phyloP scores from a whole-genome alignment of 2,113 vertebrate genomes.

The Alexandromys fortis region DNA sequence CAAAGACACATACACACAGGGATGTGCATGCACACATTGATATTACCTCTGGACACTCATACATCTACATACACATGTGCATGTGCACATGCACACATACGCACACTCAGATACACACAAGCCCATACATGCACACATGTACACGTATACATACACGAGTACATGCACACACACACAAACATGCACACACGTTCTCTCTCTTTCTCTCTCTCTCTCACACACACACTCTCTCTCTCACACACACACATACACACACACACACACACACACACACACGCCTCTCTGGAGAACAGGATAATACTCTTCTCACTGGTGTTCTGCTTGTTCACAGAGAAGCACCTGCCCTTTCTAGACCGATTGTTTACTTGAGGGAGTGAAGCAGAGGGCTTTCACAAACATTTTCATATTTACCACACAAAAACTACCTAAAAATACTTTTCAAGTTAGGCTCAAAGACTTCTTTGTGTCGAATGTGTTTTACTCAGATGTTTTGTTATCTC shows the following conservation, averaged over 20 bases:
- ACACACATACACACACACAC: background rate
- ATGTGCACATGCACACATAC: background rate
- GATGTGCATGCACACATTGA: background rate
- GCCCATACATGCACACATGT: too few species aligned
- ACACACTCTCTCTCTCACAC: background rate
- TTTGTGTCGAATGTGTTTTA: slow-evolving; percentile 32
- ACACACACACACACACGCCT: background rate
- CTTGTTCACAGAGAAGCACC: background rate
- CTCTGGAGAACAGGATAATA: background rate
- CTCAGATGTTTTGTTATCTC: slow-evolving; percentile 54
- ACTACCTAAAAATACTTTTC: slow-evolving; percentile 52
- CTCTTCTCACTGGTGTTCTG: background rate
- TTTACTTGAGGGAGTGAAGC: slow-evolving; percentile 30
- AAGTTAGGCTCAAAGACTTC: slow-evolving; percentile 56
- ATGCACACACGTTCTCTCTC: background rate
- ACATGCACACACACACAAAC: background rate
- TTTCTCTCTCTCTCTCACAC: background rate
- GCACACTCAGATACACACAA: background rate
- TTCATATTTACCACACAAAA: slow-evolving; percentile 48
- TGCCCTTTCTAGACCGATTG: background rate
- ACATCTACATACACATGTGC: background rate
- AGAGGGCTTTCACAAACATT: slow-evolving; percentile 45
- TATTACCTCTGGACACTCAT: background rate
- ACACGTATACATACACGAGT: background rate
- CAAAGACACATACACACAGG: background rate